These are phyloP conservation scores for Epinotia brunnichana DNA, from an alignment of 2,888 invertebrate species.

Conservation along the genomic window DNA sequence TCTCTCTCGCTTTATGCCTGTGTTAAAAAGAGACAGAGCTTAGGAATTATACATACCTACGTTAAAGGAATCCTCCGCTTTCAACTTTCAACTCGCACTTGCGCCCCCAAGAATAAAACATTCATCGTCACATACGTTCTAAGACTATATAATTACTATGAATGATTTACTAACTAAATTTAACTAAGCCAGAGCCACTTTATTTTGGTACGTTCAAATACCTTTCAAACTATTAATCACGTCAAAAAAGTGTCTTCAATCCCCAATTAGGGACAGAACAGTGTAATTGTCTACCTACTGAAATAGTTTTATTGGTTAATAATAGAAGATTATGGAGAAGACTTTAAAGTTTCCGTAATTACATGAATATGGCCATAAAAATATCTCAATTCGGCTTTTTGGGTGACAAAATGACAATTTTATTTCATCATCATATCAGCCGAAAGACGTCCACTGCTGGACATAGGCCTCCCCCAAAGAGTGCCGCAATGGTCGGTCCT, in stretches of 20 bases:
- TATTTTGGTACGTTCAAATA: conserved; percentile 26
- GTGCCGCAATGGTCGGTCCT: too few relatives aligned
- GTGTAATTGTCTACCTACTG: conserved; percentile 6
- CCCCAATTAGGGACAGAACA: conserved; percentile 12
- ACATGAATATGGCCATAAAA: neutral
- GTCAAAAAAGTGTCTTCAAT: conserved; percentile 27
- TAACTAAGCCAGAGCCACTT: conserved; percentile 26
- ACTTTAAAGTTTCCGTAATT: neutral
- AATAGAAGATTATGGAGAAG: neutral
- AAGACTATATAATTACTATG: conserved; percentile 41
- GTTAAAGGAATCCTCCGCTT: neutral
- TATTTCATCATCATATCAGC: too few relatives aligned
- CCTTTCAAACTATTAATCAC: conserved; percentile 34
- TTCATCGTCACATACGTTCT: conserved; percentile 37
- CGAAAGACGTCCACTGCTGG: too few relatives aligned
- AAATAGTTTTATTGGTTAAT: conserved; percentile 4
- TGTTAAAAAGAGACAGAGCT: too few relatives aligned
- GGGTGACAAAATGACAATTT: neutral
- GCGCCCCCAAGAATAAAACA: conserved; percentile 38
- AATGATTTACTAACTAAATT: conserved; percentile 38
- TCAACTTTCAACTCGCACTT: neutral
- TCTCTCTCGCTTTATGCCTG: too few relatives aligned
- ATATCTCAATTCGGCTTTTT: neutral
- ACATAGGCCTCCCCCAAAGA: too few relatives aligned
- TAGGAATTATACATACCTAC: too few relatives aligned